Percentiles rank a stretch among this genome's conserved stretches.
Evolutionary conservation across 1,140 invertebrate genomes (phyloP).

Genomic region (Chironomus tepperi): DNA sequence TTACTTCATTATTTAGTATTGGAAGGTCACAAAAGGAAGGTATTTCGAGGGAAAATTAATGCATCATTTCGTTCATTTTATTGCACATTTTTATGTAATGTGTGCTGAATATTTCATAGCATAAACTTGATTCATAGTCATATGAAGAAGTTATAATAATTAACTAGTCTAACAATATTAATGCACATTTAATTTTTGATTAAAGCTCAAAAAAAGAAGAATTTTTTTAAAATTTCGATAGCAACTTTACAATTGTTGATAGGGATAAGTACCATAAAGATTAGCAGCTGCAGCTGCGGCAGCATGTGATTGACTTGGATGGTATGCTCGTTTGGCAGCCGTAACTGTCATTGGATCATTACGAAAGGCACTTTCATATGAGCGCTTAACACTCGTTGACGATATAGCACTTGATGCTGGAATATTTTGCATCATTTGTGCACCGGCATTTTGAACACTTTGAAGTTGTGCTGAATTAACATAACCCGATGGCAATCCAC

Average conservation of each 20-base stretch:
- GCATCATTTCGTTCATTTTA: background rate
- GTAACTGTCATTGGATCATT: constrained; percentile 30
- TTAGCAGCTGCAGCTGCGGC: background rate
- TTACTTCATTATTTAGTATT: too few relatives aligned
- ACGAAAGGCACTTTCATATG: constrained; percentile 39
- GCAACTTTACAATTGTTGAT: constrained; percentile 4
- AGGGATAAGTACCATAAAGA: constrained; percentile 17
- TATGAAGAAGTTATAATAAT: too few relatives aligned
- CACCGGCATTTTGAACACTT: constrained; percentile 24
- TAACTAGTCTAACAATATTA: background rate
- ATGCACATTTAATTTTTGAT: background rate
- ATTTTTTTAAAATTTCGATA: background rate
- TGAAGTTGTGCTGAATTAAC: background rate
- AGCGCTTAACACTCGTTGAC: constrained; percentile 34
- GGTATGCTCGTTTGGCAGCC: background rate
- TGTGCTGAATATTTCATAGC: constrained; percentile 8
- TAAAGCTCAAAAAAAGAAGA: background rate
- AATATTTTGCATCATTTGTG: constrained; percentile 29
- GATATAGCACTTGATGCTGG: constrained; percentile 31
- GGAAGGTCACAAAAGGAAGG: too few relatives aligned
- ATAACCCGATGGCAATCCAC: background rate
- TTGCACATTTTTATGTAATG: background rate
- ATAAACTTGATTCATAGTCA: background rate
- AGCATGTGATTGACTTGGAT: constrained; percentile 5
- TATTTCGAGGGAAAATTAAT: too few relatives aligned